phyloP scores from a whole-genome alignment of 2,113 vertebrate genomes.

The Seriola rivoliana region DNA sequence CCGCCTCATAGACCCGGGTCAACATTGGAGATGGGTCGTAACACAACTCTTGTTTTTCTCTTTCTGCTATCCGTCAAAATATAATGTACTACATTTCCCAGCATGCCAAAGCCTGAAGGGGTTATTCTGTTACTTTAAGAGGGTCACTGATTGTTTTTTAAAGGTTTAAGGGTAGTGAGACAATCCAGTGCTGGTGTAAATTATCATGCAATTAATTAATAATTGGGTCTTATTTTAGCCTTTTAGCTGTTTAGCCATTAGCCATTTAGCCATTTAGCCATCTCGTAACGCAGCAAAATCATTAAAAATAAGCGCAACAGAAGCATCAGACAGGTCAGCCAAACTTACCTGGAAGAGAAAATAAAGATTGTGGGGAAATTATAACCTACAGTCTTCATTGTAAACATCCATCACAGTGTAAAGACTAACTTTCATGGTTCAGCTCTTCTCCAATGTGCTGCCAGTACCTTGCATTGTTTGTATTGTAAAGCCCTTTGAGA shows the following conservation, averaged over 20 bases:
- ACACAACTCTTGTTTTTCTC: neutral
- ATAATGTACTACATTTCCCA: neutral
- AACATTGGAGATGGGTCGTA: neutral
- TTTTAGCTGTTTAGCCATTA: too few relatives aligned
- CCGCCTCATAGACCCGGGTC: neutral
- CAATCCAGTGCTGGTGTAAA: neutral
- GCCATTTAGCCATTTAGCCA: too few relatives aligned
- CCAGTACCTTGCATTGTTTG: neutral
- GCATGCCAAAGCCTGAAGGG: neutral
- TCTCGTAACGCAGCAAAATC: too few relatives aligned
- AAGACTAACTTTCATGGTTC: neutral
- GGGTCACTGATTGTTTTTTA: neutral
- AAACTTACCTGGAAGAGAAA: too few relatives aligned
- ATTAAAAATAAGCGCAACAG: too few relatives aligned
- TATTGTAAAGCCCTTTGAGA: neutral
- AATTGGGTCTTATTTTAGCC: too few relatives aligned
- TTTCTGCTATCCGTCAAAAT: neutral
- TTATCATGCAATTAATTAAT: neutral
- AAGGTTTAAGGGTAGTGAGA: neutral
- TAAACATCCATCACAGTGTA: too few relatives aligned
- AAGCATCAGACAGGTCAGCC: too few relatives aligned
- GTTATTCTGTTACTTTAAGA: neutral
- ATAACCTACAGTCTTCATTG: too few relatives aligned
- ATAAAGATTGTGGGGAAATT: too few relatives aligned
- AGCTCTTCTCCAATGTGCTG: neutral